A percentile compares a stretch with the other conserved stretches of the same genome.
phyloP scores from a whole-genome alignment of 2,888 invertebrate genomes.

The Drosophila austrosaltans region DNA sequence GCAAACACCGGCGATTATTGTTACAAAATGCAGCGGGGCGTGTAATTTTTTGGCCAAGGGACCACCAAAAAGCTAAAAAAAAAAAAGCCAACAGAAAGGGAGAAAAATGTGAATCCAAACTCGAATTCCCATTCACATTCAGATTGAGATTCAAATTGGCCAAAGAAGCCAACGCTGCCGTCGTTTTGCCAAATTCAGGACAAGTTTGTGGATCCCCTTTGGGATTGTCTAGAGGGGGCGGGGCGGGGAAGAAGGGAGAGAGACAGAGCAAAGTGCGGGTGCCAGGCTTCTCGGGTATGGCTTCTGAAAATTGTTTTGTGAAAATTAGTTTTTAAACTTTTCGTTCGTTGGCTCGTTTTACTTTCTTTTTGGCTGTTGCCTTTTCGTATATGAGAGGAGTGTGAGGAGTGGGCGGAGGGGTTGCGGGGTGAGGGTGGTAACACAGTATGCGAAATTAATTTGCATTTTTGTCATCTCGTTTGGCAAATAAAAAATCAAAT shows the following conservation, averaged over 20 bases:
- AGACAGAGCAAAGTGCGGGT: no score
- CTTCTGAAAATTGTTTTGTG: slow-evolving; percentile 74
- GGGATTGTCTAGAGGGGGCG: background rate
- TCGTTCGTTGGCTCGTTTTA: slow-evolving; percentile 29
- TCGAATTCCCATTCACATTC: slow-evolving; percentile 42
- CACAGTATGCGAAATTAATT: slow-evolving; percentile 74
- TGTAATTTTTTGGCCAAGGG: slow-evolving; percentile 67
- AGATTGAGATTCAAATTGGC: slow-evolving; percentile 69
- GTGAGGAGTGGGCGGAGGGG: background rate
- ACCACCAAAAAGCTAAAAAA: slow-evolving; percentile 37
- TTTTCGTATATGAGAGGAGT: no score
- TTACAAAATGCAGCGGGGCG: slow-evolving; percentile 72
- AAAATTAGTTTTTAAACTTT: slow-evolving; percentile 78
- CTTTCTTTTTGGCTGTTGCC: slow-evolving; percentile 15
- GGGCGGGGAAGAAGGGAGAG: background rate
- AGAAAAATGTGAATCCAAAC: slow-evolving; percentile 66
- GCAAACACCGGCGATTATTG: slow-evolving; percentile 78
- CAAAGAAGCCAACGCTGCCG: slow-evolving; percentile 46
- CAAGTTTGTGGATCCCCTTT: slow-evolving; percentile 14
- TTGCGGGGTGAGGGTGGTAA: slow-evolving; percentile 29
- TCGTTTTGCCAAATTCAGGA: background rate
- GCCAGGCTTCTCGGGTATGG: slow-evolving; percentile 41
- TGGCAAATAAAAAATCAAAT: slow-evolving; percentile 72
- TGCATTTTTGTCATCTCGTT: slow-evolving; percentile 61
- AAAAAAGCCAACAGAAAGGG: background rate